A percentile compares a stretch with the other conserved stretches of the same genome.
These are phyloP conservation scores for Linyphia triangularis DNA, from an alignment of 2,888 invertebrate genomes.

Conservation along the genomic window DNA sequence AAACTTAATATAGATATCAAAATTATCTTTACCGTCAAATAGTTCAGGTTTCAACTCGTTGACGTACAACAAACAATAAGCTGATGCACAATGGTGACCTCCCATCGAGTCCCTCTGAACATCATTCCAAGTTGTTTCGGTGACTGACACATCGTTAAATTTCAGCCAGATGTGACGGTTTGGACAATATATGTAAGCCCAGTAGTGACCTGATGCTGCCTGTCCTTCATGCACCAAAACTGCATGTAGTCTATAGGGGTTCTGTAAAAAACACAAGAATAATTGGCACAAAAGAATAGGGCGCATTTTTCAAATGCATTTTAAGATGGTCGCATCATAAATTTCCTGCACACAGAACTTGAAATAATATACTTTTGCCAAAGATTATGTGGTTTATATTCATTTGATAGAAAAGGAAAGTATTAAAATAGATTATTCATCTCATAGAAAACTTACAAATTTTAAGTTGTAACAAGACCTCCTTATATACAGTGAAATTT, in stretches of 20 bases:
- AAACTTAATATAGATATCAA: too few relatives aligned
- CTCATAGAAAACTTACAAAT: too few relatives aligned
- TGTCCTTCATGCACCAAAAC: conserved; percentile 82
- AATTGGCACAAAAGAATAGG: too few relatives aligned
- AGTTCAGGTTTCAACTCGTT: conserved; percentile 78
- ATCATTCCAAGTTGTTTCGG: conserved; percentile 81
- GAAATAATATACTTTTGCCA: too few relatives aligned
- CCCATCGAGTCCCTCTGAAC: conserved; percentile 81
- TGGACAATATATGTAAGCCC: conserved; percentile 81
- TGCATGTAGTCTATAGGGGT: conserved; percentile 81
- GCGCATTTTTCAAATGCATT: too few relatives aligned
- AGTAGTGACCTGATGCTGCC: conserved; percentile 81
- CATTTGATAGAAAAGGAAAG: too few relatives aligned
- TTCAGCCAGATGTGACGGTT: conserved; percentile 80
- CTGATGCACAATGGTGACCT: conserved; percentile 81
- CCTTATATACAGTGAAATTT: too few relatives aligned
- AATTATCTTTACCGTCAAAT: conserved; percentile 37
- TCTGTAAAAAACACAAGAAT: conserved; percentile 78
- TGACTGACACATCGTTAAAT: conserved; percentile 81
- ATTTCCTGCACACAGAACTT: too few relatives aligned
- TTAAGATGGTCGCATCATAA: too few relatives aligned
- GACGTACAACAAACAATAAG: conserved; percentile 81
- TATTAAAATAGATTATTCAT: too few relatives aligned
- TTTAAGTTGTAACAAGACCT: too few relatives aligned
- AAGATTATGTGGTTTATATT: too few relatives aligned